Conservation (phyloP, 1,140 invertebrate species). For the Phymorhynchus buccinoides region DNA sequence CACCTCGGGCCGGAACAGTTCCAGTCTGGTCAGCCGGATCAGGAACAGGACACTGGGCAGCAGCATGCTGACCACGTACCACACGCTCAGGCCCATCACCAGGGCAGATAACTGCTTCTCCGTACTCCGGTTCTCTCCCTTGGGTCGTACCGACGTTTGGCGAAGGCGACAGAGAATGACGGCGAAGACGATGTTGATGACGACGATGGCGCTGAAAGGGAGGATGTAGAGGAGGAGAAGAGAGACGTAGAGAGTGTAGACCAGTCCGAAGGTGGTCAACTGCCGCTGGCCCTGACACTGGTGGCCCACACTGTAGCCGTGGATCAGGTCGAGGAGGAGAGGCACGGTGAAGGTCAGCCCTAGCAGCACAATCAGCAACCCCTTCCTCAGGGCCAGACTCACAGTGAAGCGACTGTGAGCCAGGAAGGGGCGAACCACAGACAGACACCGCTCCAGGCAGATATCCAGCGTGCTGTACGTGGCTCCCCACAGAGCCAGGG, state of each 20-base stretch:
- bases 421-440: conserved; percentile 19
- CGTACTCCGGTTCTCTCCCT: neutral
- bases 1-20: conserved; percentile 23
- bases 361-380: neutral
- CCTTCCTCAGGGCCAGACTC: neutral
- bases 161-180: conserved; percentile 28
- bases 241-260: conserved; percentile 31
- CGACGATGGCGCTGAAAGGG: conserved; percentile 28
- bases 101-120: conserved; percentile 20
- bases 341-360: conserved; percentile 25
- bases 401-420: conserved; percentile 24
- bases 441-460: conserved; percentile 14
- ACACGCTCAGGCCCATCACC: conserved; percentile 23
- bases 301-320: conserved; percentile 11
- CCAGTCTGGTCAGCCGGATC: conserved; percentile 13
- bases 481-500: conserved; percentile 26
- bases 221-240: conserved; percentile 36
- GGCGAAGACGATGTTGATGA: conserved; percentile 33
- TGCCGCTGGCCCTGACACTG: neutral
- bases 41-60: conserved; percentile 28
- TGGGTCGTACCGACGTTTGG: neutral
- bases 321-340: conserved; percentile 27
- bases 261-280: conserved; percentile 23
- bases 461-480: conserved; percentile 33
- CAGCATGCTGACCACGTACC: conserved; percentile 37